Evolutionary conservation across 2,797 vertebrate genomes (phyloP).

Genomic region (Mallotus villosus): DNA sequence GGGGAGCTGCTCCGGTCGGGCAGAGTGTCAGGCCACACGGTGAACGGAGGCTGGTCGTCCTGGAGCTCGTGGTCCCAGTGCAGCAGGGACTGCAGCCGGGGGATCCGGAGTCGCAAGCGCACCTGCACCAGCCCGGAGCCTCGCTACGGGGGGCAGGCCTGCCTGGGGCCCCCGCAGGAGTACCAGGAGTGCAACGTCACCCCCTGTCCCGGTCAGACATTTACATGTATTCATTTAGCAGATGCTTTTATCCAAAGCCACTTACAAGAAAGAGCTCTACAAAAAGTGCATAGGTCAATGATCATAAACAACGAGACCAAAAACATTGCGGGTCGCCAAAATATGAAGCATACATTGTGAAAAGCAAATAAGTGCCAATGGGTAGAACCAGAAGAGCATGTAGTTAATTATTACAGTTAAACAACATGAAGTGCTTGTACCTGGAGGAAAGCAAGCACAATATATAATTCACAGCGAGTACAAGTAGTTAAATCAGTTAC

Average conservation of each 20-base stretch:
- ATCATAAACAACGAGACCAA: no score
- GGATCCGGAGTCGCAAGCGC: constrained; percentile 89
- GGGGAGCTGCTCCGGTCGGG: constrained; percentile 90
- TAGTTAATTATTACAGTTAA: no score
- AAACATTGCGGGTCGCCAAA: no score
- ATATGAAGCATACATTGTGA: no score
- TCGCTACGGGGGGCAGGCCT: constrained; percentile 87
- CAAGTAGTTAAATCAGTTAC: no score
- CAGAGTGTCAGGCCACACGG: constrained; percentile 82
- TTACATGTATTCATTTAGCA: not conserved
- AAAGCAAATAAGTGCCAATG: not conserved
- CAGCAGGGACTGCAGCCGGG: constrained; percentile 92
- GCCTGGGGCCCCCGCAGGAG: constrained; percentile 85
- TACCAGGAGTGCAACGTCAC: constrained; percentile 96
- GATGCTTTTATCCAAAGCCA: no score
- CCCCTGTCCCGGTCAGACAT: constrained; percentile 86
- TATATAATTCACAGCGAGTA: no score
- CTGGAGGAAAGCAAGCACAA: no score
- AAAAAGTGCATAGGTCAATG: not conserved
- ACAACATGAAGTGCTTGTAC: no score
- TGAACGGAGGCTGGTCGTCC: constrained; percentile 91
- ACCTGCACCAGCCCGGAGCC: constrained; percentile 92
- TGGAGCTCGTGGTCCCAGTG: constrained; percentile 95
- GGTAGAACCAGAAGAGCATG: no score
- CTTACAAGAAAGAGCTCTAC: not conserved